phyloP scores from a whole-genome alignment of 2,888 invertebrate genomes.

The Cryptocephalus moraei region DNA sequence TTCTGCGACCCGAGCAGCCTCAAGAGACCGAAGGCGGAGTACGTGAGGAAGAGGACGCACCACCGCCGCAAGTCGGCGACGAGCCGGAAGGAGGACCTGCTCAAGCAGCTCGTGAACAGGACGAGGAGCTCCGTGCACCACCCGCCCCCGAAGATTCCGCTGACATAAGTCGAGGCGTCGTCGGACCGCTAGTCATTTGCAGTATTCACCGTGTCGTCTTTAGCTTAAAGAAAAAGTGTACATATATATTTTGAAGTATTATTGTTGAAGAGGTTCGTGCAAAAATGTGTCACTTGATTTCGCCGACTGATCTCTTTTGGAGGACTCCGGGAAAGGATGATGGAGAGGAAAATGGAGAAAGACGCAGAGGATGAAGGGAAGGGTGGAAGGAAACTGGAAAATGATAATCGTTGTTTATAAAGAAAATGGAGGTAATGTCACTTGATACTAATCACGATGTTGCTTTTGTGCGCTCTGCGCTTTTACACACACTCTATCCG shows the following conservation, averaged over 20 bases:
- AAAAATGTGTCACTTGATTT: slow-evolving; percentile 6
- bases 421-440: too few species aligned
- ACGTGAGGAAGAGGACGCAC: background rate
- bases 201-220: slow-evolving; percentile 26
- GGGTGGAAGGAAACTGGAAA: too few species aligned
- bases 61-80: slow-evolving; percentile 2
- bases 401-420: too few species aligned
- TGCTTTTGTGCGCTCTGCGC: too few species aligned
- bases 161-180: background rate
- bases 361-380: background rate
- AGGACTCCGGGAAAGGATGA: background rate
- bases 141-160: background rate
- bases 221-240: slow-evolving; percentile 7
- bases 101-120: slow-evolving; percentile 7
- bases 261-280: slow-evolving; percentile 8
- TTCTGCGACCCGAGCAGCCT: slow-evolving; percentile 9
- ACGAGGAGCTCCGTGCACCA: slow-evolving; percentile 6
- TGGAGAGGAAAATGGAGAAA: too few species aligned
- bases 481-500: too few species aligned
- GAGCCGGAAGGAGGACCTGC: slow-evolving; percentile 4
- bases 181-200: slow-evolving; percentile 30
- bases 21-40: slow-evolving; percentile 1
- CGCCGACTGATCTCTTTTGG: background rate
- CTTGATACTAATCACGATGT: too few species aligned
- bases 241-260: slow-evolving; percentile 18